phyloP scores from a whole-genome alignment of 2,888 invertebrate genomes.

The Phortica okadai region DNA sequence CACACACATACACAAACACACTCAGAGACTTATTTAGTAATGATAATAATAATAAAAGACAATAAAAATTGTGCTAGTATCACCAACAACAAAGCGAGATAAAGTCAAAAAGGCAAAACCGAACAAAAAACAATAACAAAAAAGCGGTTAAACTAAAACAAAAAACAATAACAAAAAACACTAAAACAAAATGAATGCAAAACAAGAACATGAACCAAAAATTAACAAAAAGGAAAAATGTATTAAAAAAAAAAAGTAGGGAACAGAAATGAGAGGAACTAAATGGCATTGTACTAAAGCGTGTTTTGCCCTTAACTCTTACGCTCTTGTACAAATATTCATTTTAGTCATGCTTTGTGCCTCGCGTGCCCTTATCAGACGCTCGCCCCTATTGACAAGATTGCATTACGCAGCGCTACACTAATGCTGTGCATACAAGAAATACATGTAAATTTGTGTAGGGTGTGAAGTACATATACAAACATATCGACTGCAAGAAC shows the following conservation, averaged over 20 bases:
- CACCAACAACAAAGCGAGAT: slow-evolving; percentile 10
- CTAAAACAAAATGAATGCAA: neutral
- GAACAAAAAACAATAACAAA: neutral
- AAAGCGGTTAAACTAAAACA: neutral
- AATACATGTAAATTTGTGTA: slow-evolving; percentile 30
- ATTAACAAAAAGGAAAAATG: too few relatives aligned
- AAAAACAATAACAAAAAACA: neutral
- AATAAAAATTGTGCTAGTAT: slow-evolving; percentile 23
- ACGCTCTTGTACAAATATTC: too few relatives aligned
- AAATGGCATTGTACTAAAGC: too few relatives aligned
- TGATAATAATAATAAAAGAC: slow-evolving; percentile 32
- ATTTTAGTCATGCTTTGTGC: slow-evolving; percentile 33
- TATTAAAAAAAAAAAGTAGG: too few relatives aligned
- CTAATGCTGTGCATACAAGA: slow-evolving; percentile 46
- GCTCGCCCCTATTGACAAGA: neutral
- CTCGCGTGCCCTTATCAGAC: too few relatives aligned
- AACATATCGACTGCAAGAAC: too few relatives aligned
- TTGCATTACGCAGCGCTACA: slow-evolving; percentile 39
- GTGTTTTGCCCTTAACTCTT: too few relatives aligned
- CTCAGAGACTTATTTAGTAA: slow-evolving; percentile 9
- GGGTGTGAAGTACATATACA: neutral
- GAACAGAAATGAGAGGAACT: too few relatives aligned
- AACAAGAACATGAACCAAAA: neutral
- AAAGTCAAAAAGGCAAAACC: slow-evolving; percentile 13
- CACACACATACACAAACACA: neutral